Conservation (phyloP, 2,797 vertebrate genomes). For the Apodemus agrarius region DNA sequence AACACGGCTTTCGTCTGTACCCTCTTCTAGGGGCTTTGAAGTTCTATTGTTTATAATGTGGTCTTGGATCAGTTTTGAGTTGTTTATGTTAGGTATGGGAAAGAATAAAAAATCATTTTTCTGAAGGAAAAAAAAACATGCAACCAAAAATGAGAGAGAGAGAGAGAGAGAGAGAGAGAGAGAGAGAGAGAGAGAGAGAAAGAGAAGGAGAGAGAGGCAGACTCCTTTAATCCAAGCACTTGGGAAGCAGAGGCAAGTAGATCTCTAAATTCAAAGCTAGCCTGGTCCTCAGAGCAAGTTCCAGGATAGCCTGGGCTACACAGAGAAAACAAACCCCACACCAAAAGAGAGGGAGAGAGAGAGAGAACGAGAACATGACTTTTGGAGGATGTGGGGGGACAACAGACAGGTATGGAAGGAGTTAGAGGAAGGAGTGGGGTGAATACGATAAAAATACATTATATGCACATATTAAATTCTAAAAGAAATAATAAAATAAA, state of each 20-base stretch:
- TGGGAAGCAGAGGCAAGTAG: background rate
- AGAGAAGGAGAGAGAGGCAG: background rate
- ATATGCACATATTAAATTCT: background rate
- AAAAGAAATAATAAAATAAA: background rate
- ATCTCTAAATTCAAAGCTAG: background rate
- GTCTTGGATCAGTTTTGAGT: background rate
- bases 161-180: too few species aligned
- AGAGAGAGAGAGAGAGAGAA: background rate
- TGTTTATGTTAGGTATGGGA: background rate
- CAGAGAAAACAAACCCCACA: background rate
- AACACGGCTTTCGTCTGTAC: background rate
- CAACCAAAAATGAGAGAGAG: background rate
- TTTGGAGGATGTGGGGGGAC: background rate
- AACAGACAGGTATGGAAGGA: background rate
- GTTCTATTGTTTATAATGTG: background rate
- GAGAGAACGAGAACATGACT: too few species aligned
- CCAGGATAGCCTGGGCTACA: background rate
- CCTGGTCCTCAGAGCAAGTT: background rate
- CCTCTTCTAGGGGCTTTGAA: background rate
- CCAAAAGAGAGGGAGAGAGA: background rate
- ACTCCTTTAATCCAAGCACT: background rate
- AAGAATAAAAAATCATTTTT: background rate
- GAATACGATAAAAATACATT: too few species aligned
- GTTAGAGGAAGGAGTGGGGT: background rate
- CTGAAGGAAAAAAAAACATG: background rate